Evolutionary conservation across 2,797 vertebrate species (phyloP).

Genomic region (Garrulus glandarius): DNA sequence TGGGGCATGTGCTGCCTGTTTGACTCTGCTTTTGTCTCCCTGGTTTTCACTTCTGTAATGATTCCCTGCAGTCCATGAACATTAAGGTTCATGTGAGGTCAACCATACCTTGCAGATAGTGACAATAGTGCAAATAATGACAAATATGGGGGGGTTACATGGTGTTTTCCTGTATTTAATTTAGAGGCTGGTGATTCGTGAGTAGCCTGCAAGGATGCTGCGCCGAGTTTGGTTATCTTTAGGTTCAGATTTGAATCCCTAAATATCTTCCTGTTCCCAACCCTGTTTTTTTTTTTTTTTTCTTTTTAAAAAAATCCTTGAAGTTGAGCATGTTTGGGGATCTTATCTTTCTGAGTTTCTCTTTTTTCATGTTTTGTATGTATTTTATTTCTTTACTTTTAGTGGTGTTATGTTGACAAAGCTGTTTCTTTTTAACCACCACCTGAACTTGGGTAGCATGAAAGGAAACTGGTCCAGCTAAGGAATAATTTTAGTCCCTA

Average conservation of each 20-base stretch:
- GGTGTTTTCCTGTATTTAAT: constrained; percentile 40
- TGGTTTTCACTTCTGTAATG: constrained; percentile 25
- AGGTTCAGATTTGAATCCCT: not conserved
- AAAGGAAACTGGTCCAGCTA: constrained; percentile 18
- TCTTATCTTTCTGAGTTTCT: not conserved
- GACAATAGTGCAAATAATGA: constrained; percentile 2
- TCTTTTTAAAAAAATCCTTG: not conserved
- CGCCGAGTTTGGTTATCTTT: not conserved
- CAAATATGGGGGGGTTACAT: not conserved
- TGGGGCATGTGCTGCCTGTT: not conserved
- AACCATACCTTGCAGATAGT: constrained; percentile 24
- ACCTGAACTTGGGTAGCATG: not conserved
- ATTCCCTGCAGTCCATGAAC: constrained; percentile 13
- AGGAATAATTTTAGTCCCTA: not conserved
- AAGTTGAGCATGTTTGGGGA: not conserved
- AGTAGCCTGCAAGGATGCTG: not conserved
- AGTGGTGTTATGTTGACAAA: not conserved
- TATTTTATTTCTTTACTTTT: constrained; percentile 1
- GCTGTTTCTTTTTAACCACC: constrained; percentile 45
- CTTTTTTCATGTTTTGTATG: not conserved
- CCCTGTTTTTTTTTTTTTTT: not conserved
- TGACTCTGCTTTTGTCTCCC: not conserved
- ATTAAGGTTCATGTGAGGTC: constrained; percentile 39
- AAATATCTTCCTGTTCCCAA: not conserved
- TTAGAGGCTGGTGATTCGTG: not conserved